Percentiles rank a stretch among this genome's conserved stretches.
Conservation (phyloP, 2,113 vertebrate species). For the Merops nubicus region DNA sequence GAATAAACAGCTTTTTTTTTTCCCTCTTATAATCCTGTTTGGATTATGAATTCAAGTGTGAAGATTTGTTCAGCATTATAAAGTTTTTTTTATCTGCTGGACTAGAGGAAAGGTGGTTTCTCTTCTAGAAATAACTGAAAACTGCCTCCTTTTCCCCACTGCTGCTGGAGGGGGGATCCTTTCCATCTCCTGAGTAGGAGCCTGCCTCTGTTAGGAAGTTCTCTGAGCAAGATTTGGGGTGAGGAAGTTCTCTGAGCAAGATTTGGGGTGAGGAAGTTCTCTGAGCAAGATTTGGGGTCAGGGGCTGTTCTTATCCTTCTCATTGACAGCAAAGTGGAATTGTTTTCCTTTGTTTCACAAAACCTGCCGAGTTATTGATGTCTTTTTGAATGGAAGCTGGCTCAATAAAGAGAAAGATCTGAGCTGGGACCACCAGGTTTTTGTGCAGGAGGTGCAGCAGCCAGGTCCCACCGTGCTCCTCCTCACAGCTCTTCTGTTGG, state of each 20-base stretch:
- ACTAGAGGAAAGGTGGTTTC: not conserved
- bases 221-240: not conserved
- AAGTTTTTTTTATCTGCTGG: not conserved
- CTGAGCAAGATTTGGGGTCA: not conserved
- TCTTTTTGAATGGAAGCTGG: not conserved
- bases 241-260: too few species aligned
- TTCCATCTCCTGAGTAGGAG: fast-evolving
- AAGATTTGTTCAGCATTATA: not conserved
- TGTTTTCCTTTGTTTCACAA: not conserved
- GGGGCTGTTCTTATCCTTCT: not conserved
- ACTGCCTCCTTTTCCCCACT: not conserved
- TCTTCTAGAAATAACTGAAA: fast-evolving
- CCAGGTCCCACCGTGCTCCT: too few species aligned
- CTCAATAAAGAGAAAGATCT: not conserved
- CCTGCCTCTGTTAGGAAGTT: not conserved
- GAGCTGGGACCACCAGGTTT: not conserved
- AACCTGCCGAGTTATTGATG: fast-evolving
- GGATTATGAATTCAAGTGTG: not conserved
- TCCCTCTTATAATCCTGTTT: not conserved
- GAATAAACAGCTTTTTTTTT: not conserved
- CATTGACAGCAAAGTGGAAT: not conserved
- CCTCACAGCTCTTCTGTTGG: not conserved
- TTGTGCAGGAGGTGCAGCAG: not conserved
- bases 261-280: not conserved
- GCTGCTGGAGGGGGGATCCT: not conserved